Percentiles rank a stretch among this genome's conserved stretches.
Evolutionary conservation across 2,888 invertebrate genomes (phyloP).

Genomic region (Laspeyria flexula): DNA sequence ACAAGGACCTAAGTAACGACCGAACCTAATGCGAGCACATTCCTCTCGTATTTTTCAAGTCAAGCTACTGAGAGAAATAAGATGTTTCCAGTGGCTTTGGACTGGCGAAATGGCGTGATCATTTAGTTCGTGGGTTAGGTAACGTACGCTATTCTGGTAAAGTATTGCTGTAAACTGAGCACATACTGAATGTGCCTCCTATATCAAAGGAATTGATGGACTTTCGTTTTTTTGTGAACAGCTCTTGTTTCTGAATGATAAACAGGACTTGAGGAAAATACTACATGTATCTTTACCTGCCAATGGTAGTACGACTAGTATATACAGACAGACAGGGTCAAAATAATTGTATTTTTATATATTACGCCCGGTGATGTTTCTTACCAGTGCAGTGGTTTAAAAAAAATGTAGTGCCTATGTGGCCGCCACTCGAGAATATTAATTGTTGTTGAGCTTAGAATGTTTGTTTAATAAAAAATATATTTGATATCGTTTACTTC

Average conservation of each 20-base stretch:
- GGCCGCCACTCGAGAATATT: too few relatives aligned
- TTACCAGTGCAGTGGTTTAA: too few relatives aligned
- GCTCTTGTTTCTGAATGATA: not conserved
- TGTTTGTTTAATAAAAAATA: too few relatives aligned
- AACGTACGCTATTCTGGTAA: conserved; percentile 36
- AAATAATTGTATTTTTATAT: too few relatives aligned
- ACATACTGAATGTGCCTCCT: conserved; percentile 39
- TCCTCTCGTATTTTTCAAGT: conserved; percentile 70
- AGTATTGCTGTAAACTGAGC: conserved; percentile 34
- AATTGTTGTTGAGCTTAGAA: too few relatives aligned
- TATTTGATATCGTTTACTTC: too few relatives aligned
- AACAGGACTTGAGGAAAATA: too few relatives aligned
- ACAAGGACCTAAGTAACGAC: conserved; percentile 66
- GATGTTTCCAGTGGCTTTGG: conserved; percentile 48
- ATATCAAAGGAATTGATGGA: conserved; percentile 26
- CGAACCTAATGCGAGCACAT: conserved; percentile 68
- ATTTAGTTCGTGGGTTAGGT: conserved; percentile 46
- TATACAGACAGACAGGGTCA: too few relatives aligned
- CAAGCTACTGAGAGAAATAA: conserved; percentile 61
- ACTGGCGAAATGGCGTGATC: conserved; percentile 50
- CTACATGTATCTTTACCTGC: too few relatives aligned
- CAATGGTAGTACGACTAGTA: too few relatives aligned
- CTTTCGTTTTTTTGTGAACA: not conserved
- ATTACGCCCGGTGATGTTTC: too few relatives aligned
- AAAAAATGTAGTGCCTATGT: too few relatives aligned